phyloP scores from a whole-genome alignment of 2,888 invertebrate species.

The Chloroclystis v-ata region DNA sequence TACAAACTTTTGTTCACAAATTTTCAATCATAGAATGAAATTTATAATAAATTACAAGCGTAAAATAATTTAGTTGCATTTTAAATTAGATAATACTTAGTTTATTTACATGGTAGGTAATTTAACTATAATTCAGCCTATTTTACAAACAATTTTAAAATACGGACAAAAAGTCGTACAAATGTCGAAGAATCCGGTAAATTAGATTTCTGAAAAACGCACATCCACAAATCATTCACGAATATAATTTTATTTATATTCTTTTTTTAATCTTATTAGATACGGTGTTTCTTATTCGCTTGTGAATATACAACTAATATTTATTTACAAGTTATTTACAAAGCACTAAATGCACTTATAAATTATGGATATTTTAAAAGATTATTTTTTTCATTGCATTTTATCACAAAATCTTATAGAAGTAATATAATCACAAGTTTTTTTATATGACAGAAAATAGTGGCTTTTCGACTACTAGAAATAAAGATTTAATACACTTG shows the following conservation, averaged over 20 bases:
- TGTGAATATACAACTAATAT: too few species aligned
- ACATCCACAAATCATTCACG: too few species aligned
- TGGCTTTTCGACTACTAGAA: too few species aligned
- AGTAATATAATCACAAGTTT: too few species aligned
- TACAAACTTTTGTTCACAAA: constrained; percentile 37
- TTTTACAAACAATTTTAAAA: constrained; percentile 17
- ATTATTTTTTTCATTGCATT: constrained; percentile 20
- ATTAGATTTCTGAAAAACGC: too few species aligned
- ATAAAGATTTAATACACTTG: too few species aligned
- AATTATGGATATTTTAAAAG: constrained; percentile 29
- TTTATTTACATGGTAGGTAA: constrained; percentile 49
- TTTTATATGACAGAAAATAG: not conserved
- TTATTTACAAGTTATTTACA: constrained; percentile 46
- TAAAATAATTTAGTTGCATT: constrained; percentile 43
- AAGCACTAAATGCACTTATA: constrained; percentile 44
- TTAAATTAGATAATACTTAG: constrained; percentile 38
- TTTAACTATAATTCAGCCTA: constrained; percentile 17
- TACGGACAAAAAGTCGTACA: not conserved
- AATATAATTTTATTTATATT: too few species aligned
- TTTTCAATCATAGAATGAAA: constrained; percentile 26
- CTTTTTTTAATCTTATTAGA: too few species aligned
- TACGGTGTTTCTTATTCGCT: too few species aligned
- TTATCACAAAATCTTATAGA: constrained; percentile 24
- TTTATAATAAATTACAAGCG: constrained; percentile 53
- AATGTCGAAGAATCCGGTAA: too few species aligned